Conservation (phyloP, 2,888 invertebrate genomes). For the Heliconius erato region DNA sequence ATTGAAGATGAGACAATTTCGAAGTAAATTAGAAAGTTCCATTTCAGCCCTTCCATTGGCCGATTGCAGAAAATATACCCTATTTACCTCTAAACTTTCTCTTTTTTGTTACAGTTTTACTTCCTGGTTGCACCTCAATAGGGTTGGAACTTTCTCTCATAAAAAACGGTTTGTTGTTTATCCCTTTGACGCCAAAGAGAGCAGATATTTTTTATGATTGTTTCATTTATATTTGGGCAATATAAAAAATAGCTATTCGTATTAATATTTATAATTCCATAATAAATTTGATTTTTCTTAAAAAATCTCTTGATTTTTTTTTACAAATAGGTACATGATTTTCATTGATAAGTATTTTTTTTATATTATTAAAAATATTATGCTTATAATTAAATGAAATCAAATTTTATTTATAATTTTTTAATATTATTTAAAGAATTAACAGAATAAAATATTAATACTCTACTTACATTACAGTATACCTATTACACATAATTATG, state of each 20-base stretch:
- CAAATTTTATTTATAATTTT: background rate
- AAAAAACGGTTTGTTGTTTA: constrained; percentile 65
- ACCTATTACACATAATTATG: background rate
- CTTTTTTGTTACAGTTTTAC: constrained; percentile 83
- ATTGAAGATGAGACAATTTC: constrained; percentile 63
- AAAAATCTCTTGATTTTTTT: too few relatives aligned
- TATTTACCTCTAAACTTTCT: constrained; percentile 78
- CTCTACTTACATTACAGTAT: background rate
- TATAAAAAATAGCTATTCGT: background rate
- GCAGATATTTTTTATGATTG: background rate
- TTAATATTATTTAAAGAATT: background rate
- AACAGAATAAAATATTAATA: background rate
- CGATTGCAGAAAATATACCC: constrained; percentile 66
- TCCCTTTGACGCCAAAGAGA: constrained; percentile 16
- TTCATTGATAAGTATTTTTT: too few relatives aligned
- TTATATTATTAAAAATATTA: too few relatives aligned
- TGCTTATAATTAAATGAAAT: too few relatives aligned
- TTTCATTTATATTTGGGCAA: background rate
- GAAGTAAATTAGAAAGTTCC: constrained; percentile 81
- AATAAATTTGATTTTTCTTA: too few relatives aligned
- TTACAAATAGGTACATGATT: too few relatives aligned
- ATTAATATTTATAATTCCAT: background rate
- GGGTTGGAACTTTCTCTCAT: constrained; percentile 80
- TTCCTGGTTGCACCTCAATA: constrained; percentile 78
- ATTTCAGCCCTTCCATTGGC: constrained; percentile 70